These are phyloP conservation scores for Xerus inauris DNA, from an alignment of 2,113 vertebrate species.

Conservation along the genomic window DNA sequence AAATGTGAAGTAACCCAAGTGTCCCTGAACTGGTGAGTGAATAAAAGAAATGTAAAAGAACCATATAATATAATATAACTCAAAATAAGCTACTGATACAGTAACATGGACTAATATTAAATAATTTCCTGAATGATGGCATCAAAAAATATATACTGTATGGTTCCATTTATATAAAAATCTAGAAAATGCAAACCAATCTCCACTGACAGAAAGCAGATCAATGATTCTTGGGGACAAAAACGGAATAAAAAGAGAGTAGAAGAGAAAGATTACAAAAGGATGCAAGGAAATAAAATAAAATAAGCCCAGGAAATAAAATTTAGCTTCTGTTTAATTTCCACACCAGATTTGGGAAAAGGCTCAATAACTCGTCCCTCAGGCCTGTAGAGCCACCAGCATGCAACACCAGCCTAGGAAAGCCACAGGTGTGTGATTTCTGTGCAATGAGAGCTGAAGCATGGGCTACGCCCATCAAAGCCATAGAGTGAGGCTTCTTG, in stretches of 20 bases:
- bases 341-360: not conserved
- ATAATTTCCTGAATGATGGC: not conserved
- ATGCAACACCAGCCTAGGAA: not conserved
- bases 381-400: not conserved
- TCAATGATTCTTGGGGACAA: not conserved
- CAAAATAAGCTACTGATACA: not conserved
- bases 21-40: too few relatives aligned
- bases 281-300: not conserved
- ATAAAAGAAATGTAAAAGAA: not conserved
- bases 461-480: not conserved
- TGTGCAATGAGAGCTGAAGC: not conserved
- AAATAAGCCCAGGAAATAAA: constrained; percentile 14
- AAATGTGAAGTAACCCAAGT: not conserved
- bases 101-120: not conserved
- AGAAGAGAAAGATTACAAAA: not conserved
- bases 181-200: not conserved
- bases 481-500: not conserved
- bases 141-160: not conserved
- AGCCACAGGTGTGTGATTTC: not conserved
- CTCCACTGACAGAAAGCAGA: not conserved
- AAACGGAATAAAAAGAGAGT: not conserved
- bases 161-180: not conserved
- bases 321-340: not conserved
- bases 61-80: not conserved
- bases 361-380: not conserved